A percentile compares a stretch with the other conserved stretches of the same genome.
phyloP scores from a whole-genome alignment of 2,113 vertebrate genomes.

The Crocuta crocuta region DNA sequence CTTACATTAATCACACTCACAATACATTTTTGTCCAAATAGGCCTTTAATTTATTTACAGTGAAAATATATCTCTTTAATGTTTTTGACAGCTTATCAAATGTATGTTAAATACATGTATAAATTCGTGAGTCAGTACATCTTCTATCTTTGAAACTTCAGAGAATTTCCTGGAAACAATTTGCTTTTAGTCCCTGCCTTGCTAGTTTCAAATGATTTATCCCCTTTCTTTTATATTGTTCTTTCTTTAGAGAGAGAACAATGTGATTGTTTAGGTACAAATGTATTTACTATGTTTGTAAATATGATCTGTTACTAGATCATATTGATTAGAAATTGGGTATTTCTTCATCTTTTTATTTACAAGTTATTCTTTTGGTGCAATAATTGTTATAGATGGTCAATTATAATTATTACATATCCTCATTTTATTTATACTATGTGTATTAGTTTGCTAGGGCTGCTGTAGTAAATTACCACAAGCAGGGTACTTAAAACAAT shows the following conservation, averaged over 20 bases:
- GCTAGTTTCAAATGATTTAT: neutral
- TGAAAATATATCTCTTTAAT: neutral
- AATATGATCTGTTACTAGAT: neutral
- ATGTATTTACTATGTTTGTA: neutral
- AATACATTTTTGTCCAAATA: neutral
- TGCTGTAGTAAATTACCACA: neutral
- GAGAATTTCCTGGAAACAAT: neutral
- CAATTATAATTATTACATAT: neutral
- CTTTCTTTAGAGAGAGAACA: neutral
- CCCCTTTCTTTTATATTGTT: neutral
- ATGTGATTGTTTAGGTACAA: neutral
- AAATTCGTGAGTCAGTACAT: neutral
- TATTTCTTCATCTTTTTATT: neutral
- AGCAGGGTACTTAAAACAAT: neutral
- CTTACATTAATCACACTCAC: neutral
- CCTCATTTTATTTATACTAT: neutral
- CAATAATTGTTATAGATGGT: neutral
- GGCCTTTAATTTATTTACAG: constrained; percentile 8
- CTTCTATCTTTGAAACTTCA: neutral
- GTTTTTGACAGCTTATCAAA: neutral
- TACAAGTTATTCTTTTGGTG: neutral
- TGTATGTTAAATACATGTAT: neutral
- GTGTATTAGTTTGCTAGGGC: neutral
- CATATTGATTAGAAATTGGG: neutral
- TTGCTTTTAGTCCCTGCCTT: neutral